Evolutionary conservation across 2,797 vertebrate species (phyloP).

Genomic region (Clamator glandarius): DNA sequence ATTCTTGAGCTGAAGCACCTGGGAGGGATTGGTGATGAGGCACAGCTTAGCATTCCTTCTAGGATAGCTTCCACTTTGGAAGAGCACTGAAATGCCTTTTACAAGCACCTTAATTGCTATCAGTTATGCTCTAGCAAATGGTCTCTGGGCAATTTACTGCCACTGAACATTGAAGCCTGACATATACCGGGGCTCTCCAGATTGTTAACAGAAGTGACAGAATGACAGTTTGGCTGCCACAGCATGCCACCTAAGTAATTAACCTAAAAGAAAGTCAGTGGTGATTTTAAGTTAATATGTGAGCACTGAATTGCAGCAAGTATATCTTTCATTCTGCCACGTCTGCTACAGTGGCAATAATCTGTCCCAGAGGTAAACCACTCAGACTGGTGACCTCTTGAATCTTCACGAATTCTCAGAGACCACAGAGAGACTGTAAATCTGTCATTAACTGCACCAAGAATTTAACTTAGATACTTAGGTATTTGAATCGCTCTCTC

Average conservation of each 20-base stretch:
- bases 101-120: not conserved
- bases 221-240: conserved; percentile 1
- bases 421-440: not conserved
- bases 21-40: not conserved
- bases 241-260: not conserved
- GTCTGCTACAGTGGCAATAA: not conserved
- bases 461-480: not conserved
- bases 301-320: not conserved
- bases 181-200: not conserved
- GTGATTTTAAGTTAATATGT: not conserved
- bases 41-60: not conserved
- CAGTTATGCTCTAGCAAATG: not conserved
- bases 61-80: not conserved
- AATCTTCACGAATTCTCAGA: not conserved
- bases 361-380: not conserved
- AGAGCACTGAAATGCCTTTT: not conserved
- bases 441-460: not conserved
- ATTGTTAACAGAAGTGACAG: not conserved
- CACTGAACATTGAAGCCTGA: not conserved
- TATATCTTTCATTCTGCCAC: not conserved
- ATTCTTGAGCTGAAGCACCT: not conserved
- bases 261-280: conserved; percentile 4
- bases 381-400: not conserved
- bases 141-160: not conserved
- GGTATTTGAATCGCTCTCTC: not conserved